Base-by-base conservation (phyloP, 2,113 vertebrate species). In the Hiodon tergisus region DNA sequence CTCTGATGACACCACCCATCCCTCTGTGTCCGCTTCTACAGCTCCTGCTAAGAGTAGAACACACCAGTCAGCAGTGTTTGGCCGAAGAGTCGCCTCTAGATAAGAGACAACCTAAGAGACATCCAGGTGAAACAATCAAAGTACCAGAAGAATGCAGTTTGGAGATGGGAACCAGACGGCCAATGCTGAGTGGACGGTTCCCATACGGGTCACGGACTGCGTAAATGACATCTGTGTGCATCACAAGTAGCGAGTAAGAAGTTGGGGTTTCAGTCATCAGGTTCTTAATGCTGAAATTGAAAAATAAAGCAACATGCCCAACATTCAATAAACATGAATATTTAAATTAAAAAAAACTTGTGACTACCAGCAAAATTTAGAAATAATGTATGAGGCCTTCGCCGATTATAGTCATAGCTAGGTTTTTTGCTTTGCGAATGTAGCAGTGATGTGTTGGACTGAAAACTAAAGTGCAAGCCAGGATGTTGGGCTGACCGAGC, bases 1-100 rank as follows among this genome's bases (percentile, higher is more conserved):
- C 86, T 98, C 97, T 4, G 97, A 99, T 11, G 97, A 99, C 69
- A 99, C 94, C 8, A 99, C 96, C 97, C 97, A 98, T 67, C 96
- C 97, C 88, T 99, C 97, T 0, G 95, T 96, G 86, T 96, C 94
- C 79, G 85, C 88, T 74, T 91, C 89, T 57, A 88, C 92, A 75
- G 90, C 91, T 67, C 82, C 92, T 93, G 79, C 78, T 88, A 87
- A 67, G 13, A 57, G 17, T n/a, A 55, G 54, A 61, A 70, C 71
- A 73, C 13, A 73, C 31, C 31, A 31, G 31, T 31, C 31, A 31
- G 31, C 31, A 31, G 31, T 31, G 31, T 0, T 31, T 31, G 31
- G 31, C 31, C 1, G 31, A 31, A 31, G 31, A 31, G 31, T 31
- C 31, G 31, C 31, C 31, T 31, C 31, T 31, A 31, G 31, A 31